Percentiles rank a stretch among this genome's conserved stretches.
These are phyloP conservation scores for Zoroaster sp. DNA, from an alignment of 53 echinoderm and acorn worm genomes.

Conservation along the genomic window DNA sequence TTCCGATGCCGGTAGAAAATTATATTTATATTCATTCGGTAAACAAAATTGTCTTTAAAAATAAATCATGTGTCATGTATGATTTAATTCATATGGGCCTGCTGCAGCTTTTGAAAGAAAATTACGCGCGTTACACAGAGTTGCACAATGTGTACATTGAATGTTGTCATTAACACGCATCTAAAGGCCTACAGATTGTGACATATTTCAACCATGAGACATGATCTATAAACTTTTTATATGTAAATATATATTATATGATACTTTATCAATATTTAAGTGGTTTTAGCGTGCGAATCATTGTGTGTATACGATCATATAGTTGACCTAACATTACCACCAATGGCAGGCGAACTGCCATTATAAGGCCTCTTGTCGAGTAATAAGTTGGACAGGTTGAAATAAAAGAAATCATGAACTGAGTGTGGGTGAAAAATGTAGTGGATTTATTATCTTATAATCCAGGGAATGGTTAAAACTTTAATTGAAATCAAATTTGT, in stretches of 20 bases:
- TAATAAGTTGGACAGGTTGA: no score
- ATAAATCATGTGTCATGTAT: neutral
- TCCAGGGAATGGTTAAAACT: no score
- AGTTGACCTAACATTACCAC: no score
- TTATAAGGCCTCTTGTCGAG: no score
- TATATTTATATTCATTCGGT: neutral
- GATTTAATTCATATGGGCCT: neutral
- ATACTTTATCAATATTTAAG: conserved; percentile 25
- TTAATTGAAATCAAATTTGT: no score
- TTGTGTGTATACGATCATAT: neutral
- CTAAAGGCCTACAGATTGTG: neutral
- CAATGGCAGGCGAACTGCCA: no score
- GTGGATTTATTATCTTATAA: no score
- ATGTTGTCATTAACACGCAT: neutral
- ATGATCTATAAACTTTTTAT: neutral
- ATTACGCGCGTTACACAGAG: neutral
- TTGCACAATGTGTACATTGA: neutral
- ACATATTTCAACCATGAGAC: conserved; percentile 2
- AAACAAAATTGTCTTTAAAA: neutral
- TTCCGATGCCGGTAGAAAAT: conserved; percentile 74
- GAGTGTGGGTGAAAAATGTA: no score
- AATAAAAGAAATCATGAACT: no score
- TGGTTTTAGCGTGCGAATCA: conserved; percentile 19
- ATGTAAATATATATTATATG: conserved; percentile 55
- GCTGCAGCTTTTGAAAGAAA: neutral